Evolutionary conservation across 2,113 vertebrate species (phyloP).

Genomic region (Cyrtonyx montezumae): DNA sequence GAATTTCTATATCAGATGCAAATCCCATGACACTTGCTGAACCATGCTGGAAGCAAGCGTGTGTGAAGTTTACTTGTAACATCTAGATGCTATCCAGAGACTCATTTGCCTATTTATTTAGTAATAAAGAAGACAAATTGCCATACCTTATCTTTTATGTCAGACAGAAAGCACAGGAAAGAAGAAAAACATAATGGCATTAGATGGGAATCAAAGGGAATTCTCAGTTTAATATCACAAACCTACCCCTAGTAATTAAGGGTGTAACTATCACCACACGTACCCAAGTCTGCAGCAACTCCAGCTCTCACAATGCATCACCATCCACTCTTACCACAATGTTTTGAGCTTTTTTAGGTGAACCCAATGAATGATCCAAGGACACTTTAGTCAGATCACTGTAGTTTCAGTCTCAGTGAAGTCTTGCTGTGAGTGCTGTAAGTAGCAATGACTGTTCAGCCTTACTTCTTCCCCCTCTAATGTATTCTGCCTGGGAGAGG

Average conservation of each 20-base stretch:
- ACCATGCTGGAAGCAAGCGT: fast-evolving
- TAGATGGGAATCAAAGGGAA: not conserved
- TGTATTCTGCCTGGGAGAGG: not conserved
- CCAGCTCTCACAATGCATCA: fast-evolving
- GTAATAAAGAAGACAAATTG: not conserved
- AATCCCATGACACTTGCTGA: not conserved
- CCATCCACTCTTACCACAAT: not conserved
- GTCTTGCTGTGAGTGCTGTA: not conserved
- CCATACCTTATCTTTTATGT: not conserved
- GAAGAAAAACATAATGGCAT: not conserved
- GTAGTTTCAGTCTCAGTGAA: not conserved
- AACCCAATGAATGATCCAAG: not conserved
- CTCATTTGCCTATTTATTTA: not conserved
- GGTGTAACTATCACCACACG: fast-evolving
- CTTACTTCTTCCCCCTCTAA: not conserved
- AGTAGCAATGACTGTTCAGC: not conserved
- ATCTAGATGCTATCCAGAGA: not conserved
- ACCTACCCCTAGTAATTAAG: not conserved
- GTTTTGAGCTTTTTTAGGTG: not conserved
- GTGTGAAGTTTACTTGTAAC: not conserved
- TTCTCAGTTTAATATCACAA: not conserved
- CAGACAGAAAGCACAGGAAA: not conserved
- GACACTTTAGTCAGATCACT: too few relatives aligned
- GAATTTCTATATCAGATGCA: not conserved
- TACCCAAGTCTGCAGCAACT: not conserved